Evolutionary conservation across 2,888 invertebrate genomes (phyloP).

Genomic region (Rhyacophila evoluta): DNA sequence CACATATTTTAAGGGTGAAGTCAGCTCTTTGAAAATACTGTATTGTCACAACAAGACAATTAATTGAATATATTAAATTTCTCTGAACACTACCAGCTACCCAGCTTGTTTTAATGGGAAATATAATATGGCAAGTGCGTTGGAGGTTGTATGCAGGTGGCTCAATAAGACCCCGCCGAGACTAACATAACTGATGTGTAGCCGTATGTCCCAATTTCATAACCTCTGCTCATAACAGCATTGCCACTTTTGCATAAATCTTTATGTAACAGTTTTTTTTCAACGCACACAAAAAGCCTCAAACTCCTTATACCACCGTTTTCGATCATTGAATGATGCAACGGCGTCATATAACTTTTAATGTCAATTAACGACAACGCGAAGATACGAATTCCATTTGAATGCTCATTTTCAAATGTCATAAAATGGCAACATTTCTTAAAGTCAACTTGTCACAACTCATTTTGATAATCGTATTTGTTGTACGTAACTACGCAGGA

Average conservation of each 20-base stretch:
- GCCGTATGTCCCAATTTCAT: constrained; percentile 40
- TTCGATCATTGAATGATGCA: constrained; percentile 44
- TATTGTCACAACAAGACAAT: no score
- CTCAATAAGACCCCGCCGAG: not conserved
- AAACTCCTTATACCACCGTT: constrained; percentile 41
- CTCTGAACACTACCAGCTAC: no score
- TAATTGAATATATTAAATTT: no score
- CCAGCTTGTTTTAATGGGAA: no score
- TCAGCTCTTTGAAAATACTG: no score
- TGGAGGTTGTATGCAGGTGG: not conserved
- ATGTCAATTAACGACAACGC: constrained; percentile 28
- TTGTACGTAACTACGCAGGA: no score
- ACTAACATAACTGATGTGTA: constrained; percentile 20
- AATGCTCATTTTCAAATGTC: not conserved
- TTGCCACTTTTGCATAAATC: constrained; percentile 48
- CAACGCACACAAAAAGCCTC: constrained; percentile 43
- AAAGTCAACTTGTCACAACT: not conserved
- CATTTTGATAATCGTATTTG: no score
- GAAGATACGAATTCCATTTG: not conserved
- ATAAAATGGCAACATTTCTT: not conserved
- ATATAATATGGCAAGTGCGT: not conserved
- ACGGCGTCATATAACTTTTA: not conserved
- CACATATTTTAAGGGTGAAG: no score
- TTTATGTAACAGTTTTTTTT: constrained; percentile 49
- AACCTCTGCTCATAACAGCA: constrained; percentile 34